phyloP scores from a whole-genome alignment of 1,140 invertebrate genomes.

The Zaprionus vittiger region DNA sequence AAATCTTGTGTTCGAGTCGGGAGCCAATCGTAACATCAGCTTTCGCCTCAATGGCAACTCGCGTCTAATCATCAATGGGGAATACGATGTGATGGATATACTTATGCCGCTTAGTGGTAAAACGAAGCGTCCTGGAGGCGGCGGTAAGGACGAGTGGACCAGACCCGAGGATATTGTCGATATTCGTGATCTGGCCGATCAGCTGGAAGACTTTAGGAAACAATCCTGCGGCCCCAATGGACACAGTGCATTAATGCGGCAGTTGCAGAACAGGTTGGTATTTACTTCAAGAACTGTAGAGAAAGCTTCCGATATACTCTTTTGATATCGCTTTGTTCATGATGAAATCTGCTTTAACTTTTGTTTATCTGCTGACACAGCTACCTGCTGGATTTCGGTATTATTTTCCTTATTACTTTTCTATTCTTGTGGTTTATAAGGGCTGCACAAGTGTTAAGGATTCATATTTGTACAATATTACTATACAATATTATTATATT shows the following conservation, averaged over 20 bases:
- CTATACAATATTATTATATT: no score
- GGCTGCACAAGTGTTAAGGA: no score
- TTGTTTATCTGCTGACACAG: no score
- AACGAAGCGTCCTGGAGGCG: slow-evolving; percentile 52
- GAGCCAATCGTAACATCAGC: slow-evolving; percentile 88
- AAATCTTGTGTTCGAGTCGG: slow-evolving; percentile 87
- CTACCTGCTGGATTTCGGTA: neutral
- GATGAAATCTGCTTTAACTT: neutral
- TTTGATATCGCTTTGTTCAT: neutral
- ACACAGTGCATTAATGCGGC: slow-evolving; percentile 34
- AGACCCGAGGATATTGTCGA: slow-evolving; percentile 31
- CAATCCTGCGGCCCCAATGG: slow-evolving; percentile 52
- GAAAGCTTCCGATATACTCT: no score
- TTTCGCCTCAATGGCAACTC: slow-evolving; percentile 87
- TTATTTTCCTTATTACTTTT: neutral
- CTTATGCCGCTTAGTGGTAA: slow-evolving; percentile 39
- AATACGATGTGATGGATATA: slow-evolving; percentile 85
- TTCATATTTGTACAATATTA: no score
- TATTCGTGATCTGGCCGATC: slow-evolving; percentile 49
- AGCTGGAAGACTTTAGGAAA: slow-evolving; percentile 39
- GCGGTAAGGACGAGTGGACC: slow-evolving; percentile 58
- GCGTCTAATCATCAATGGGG: slow-evolving; percentile 87
- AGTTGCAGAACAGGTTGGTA: slow-evolving; percentile 62
- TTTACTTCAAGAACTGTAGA: neutral
- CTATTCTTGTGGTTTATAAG: no score